Percentiles rank a stretch among this genome's conserved stretches.
phyloP scores from a whole-genome alignment of 2,113 vertebrate species.

The Euleptes europaea region DNA sequence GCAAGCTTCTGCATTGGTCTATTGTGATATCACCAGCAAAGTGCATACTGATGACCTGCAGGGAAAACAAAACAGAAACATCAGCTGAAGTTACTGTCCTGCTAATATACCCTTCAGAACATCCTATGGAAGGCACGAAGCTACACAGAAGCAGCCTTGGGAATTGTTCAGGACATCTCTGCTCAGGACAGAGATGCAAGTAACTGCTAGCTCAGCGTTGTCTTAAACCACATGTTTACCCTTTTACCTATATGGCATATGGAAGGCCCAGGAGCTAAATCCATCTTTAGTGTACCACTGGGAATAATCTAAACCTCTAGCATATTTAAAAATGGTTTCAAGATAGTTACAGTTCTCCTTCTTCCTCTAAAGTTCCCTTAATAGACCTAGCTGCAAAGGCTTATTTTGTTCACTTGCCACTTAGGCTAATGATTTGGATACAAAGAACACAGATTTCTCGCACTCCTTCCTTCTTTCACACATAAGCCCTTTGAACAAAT shows the following conservation, averaged over 20 bases:
- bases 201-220: not conserved
- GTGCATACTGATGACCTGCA: conserved; percentile 8
- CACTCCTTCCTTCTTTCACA: too few relatives aligned
- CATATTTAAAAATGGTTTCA: not conserved
- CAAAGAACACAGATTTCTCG: too few relatives aligned
- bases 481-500: too few relatives aligned
- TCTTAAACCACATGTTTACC: too few relatives aligned
- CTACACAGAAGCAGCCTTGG: not conserved
- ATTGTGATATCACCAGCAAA: conserved; percentile 30
- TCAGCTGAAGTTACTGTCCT: not conserved
- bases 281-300: not conserved
- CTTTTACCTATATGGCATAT: not conserved
- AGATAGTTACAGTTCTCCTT: too few relatives aligned
- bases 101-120: not conserved
- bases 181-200: not conserved
- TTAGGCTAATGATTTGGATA: too few relatives aligned
- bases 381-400: too few relatives aligned
- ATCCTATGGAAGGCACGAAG: not conserved
- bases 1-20: conserved; percentile 22
- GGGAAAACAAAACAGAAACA: conserved; percentile 12
- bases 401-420: too few relatives aligned
- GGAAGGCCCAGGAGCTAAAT: not conserved
- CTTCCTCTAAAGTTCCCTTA: too few relatives aligned
- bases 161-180: too few relatives aligned
- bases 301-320: not conserved